These are phyloP conservation scores for Labeo catla DNA, from an alignment of 2,113 vertebrate genomes.

Conservation along the genomic window DNA sequence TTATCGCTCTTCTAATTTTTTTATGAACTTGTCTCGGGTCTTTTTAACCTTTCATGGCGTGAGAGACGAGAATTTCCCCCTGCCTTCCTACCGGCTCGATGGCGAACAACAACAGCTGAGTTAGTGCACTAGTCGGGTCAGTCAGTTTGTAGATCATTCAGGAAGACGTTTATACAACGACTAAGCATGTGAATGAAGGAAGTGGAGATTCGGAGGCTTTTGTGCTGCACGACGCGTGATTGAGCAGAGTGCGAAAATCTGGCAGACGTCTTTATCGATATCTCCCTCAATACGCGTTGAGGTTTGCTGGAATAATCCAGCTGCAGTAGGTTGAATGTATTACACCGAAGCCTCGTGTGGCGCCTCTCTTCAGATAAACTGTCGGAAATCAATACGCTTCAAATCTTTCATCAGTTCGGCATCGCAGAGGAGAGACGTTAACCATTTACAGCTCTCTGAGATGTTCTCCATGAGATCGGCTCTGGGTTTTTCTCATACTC, in stretches of 20 bases:
- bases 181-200: neutral
- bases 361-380: constrained; percentile 63
- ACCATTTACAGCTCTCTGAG: constrained; percentile 15
- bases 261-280: constrained; percentile 2
- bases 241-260: neutral
- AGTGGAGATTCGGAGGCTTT: neutral
- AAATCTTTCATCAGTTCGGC: constrained; percentile 30
- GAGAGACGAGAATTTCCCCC: constrained; percentile 31
- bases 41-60: constrained; percentile 65
- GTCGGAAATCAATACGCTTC: constrained; percentile 62
- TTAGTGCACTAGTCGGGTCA: neutral
- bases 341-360: constrained; percentile 35
- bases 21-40: constrained; percentile 60
- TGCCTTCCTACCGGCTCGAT: neutral
- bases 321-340: constrained; percentile 50
- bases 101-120: neutral
- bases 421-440: constrained; percentile 61
- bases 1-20: constrained; percentile 68
- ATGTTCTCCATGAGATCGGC: neutral
- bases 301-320: constrained; percentile 59
- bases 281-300: neutral
- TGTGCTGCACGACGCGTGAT: neutral
- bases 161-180: neutral
- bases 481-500: neutral
- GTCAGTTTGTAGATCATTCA: neutral